These are phyloP conservation scores for Gorsachius goisagi DNA, from an alignment of 2,113 vertebrate genomes.

Conservation along the genomic window DNA sequence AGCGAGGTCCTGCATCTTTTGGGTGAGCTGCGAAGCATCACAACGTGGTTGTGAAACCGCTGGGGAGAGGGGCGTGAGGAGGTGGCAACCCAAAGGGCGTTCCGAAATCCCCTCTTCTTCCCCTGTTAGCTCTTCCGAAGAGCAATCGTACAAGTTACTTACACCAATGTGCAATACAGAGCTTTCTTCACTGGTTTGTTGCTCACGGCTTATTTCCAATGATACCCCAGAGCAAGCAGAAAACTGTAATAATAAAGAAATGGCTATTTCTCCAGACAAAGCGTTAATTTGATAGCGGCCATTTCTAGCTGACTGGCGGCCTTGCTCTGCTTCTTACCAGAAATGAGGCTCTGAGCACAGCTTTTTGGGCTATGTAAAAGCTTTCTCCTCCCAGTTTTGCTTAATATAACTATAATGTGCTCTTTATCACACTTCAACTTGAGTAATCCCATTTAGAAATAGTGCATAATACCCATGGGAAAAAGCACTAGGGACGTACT, in stretches of 20 bases:
- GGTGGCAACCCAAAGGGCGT: fast-evolving
- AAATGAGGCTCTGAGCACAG: neutral
- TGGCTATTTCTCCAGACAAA: neutral
- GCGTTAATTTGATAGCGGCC: neutral
- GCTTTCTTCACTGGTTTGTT: neutral
- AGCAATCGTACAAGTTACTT: fast-evolving
- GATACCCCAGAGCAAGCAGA: neutral
- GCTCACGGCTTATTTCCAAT: fast-evolving
- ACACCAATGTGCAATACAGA: fast-evolving
- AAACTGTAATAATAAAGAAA: neutral
- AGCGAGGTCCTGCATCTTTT: neutral
- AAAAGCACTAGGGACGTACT: neutral
- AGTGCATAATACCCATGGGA: constrained; percentile 14
- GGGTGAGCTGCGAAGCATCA: neutral
- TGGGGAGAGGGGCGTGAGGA: neutral
- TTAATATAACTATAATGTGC: constrained; percentile 48
- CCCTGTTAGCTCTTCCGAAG: neutral
- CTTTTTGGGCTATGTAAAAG: constrained; percentile 30
- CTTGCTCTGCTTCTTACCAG: constrained; percentile 43
- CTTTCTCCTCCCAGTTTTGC: constrained; percentile 25
- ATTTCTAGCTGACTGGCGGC: constrained; percentile 42
- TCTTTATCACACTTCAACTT: constrained; percentile 57
- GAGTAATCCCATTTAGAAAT: constrained; percentile 42
- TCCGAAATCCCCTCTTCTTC: neutral
- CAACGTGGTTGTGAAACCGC: neutral